Percentiles rank a stretch among this genome's conserved stretches.
Evolutionary conservation across 23 tunicate genomes (phyloP).

Genomic region (Diplosoma virens): DNA sequence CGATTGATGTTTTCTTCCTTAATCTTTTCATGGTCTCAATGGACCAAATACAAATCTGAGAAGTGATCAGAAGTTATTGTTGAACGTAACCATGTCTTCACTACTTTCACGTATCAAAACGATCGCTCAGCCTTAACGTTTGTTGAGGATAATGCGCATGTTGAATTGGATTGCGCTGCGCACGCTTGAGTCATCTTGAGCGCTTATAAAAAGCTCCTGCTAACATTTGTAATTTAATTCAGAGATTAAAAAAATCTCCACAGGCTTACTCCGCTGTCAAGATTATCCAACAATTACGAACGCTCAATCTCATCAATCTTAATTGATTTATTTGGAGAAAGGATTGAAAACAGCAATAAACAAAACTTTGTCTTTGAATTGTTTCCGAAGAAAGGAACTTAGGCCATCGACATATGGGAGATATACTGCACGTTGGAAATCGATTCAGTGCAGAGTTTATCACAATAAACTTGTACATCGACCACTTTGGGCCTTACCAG

Average conservation of each 20-base stretch:
- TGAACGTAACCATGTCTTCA: constrained; percentile 17
- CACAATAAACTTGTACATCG: constrained; percentile 7
- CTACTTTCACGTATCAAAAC: constrained; percentile 1
- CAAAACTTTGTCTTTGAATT: constrained; percentile 1
- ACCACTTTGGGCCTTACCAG: neutral
- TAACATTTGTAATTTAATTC: constrained; percentile 10
- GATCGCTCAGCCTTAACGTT: constrained; percentile 29
- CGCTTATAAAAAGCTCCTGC: constrained; percentile 22
- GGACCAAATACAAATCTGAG: constrained; percentile 20
- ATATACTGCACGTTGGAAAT: neutral
- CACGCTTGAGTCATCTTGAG: constrained; percentile 5
- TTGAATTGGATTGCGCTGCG: constrained; percentile 11
- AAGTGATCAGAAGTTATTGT: constrained; percentile 21
- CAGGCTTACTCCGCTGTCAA: constrained; percentile 19
- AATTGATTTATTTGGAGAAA: constrained; percentile 19
- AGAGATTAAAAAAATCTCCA: constrained; percentile 18
- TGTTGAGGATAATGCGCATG: constrained; percentile 7
- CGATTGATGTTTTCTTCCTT: constrained; percentile 21
- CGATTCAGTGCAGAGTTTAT: constrained; percentile 2
- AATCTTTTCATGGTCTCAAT: neutral
- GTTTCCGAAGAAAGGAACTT: neutral
- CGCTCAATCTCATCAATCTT: constrained; percentile 28
- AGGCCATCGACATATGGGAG: constrained; percentile 17
- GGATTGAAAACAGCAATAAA: constrained; percentile 15
- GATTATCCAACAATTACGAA: too few relatives aligned